Evolutionary conservation across 2,888 invertebrate species (phyloP), one percentile per base, ranked within the genome.

Genomic region (Drosophila mettleri): DNA sequence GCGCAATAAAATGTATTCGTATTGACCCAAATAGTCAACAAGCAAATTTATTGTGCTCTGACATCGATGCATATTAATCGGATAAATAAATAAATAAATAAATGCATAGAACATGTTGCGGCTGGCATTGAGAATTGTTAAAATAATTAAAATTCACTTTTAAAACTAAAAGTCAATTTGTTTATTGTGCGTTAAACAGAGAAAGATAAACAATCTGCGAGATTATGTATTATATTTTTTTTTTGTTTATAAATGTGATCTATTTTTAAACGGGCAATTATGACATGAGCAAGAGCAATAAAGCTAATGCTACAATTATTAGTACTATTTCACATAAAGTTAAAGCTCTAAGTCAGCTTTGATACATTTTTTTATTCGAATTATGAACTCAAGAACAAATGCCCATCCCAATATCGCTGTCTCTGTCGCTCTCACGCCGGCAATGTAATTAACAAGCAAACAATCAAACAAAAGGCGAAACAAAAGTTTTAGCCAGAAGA

Each of bases 11-110:
- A 59, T 65, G 29, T 33, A 62, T 62, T 57, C 60, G 46, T 53
- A 54, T 66, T 83, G 78, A 83, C 80, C 80, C 24, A 78, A 74
- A 80, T 83, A 57, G 24, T 27, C 65, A 65, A 18, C 55, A 73
- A 64, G 69, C 54, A 55, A 57, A 79, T 59, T 70, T 48, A 55
- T 58, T 61, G 51, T 55, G 58, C 16, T 54, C 51, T 16, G 57
- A 16, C 51, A 69, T 60, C 53, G 70, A 71, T 74, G 75, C 74
- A 72, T 59, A 60, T 72, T 67, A 70, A 70, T 46, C 36, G 41
- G 38, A 43, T 69, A 49, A 61, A 46, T 39, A 58, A 69, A 45
- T 38, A 59, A n/a, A 34, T 46, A 55, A 69, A 64, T 64, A 54
- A 64, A 64, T 63, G 64, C 58, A 74, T 57, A 48, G 54, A 73